Percentiles rank a stretch among this genome's conserved stretches.
These are phyloP conservation scores for Orchesellides sinensis DNA, from an alignment of 2,888 invertebrate species.

Conservation along the genomic window DNA sequence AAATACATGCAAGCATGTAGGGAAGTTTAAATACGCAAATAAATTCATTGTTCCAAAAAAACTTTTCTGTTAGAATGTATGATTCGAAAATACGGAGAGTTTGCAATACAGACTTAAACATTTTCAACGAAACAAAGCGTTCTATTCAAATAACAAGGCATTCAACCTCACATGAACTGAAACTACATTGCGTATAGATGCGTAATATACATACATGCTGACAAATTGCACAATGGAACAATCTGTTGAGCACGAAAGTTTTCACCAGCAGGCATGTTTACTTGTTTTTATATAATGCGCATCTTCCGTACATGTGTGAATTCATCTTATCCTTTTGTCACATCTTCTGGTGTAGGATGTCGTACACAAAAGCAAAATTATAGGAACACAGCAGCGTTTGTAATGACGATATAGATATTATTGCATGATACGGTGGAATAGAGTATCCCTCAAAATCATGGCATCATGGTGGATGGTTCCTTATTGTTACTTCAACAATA, in stretches of 20 bases:
- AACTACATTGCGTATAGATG: too few relatives aligned
- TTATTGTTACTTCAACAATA: slow-evolving; percentile 35
- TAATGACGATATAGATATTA: slow-evolving; percentile 14
- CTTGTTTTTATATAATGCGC: too few relatives aligned
- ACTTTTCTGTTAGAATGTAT: neutral
- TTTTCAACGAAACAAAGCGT: too few relatives aligned
- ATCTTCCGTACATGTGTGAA: neutral
- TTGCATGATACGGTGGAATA: neutral
- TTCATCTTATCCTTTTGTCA: neutral
- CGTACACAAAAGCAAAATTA: neutral
- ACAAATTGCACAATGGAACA: too few relatives aligned
- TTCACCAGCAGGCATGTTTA: neutral
- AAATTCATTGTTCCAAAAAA: neutral
- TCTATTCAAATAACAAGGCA: too few relatives aligned
- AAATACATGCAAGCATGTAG: too few relatives aligned
- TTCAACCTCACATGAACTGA: too few relatives aligned
- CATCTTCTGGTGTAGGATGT: neutral
- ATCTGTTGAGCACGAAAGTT: too few relatives aligned
- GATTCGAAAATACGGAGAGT: too few relatives aligned
- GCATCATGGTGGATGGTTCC: slow-evolving; percentile 1
- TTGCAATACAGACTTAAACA: too few relatives aligned
- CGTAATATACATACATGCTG: too few relatives aligned
- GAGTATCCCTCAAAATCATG: neutral
- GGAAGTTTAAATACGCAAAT: neutral
- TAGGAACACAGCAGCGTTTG: neutral